phyloP scores from a whole-genome alignment of 2,888 invertebrate species.

The Nymphalis polychloros region DNA sequence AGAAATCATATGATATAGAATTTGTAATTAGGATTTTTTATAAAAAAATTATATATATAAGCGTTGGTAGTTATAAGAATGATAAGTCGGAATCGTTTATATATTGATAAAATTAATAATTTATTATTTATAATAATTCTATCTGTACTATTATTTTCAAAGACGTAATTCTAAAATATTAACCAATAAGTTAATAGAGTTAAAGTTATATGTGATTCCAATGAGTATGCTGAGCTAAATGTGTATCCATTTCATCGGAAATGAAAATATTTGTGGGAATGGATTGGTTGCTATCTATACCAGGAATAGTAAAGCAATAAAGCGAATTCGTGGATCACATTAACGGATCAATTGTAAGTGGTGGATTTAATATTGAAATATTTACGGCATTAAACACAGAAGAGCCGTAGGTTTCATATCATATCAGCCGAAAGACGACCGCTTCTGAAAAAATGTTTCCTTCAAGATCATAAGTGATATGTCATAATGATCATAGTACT shows the following conservation, averaged over 20 bases:
- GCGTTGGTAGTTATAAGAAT: too few relatives aligned
- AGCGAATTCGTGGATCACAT: slow-evolving; percentile 25
- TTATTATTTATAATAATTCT: not conserved
- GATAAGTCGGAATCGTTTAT: too few relatives aligned
- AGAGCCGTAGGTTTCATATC: not conserved
- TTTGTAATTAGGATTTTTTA: too few relatives aligned
- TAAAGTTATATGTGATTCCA: not conserved
- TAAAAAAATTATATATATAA: too few relatives aligned
- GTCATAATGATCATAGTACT: too few relatives aligned
- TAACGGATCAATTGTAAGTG: slow-evolving; percentile 42
- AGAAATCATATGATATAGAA: too few relatives aligned
- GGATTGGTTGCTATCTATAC: slow-evolving; percentile 39
- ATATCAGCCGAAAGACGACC: too few relatives aligned
- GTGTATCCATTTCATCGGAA: slow-evolving; percentile 27
- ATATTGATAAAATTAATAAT: not conserved
- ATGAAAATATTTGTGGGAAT: slow-evolving; percentile 34
- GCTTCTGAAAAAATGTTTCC: too few relatives aligned
- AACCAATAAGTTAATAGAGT: not conserved
- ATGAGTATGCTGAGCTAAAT: not conserved
- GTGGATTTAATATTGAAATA: slow-evolving; percentile 39
- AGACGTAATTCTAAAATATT: not conserved
- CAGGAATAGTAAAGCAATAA: slow-evolving; percentile 41
- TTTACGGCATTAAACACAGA: slow-evolving; percentile 3
- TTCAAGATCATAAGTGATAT: too few relatives aligned
- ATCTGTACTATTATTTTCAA: not conserved